A percentile compares a stretch with the other conserved stretches of the same genome.
These are phyloP conservation scores for Corythaixoides concolor DNA, from an alignment of 2,113 vertebrate species.

Conservation along the genomic window DNA sequence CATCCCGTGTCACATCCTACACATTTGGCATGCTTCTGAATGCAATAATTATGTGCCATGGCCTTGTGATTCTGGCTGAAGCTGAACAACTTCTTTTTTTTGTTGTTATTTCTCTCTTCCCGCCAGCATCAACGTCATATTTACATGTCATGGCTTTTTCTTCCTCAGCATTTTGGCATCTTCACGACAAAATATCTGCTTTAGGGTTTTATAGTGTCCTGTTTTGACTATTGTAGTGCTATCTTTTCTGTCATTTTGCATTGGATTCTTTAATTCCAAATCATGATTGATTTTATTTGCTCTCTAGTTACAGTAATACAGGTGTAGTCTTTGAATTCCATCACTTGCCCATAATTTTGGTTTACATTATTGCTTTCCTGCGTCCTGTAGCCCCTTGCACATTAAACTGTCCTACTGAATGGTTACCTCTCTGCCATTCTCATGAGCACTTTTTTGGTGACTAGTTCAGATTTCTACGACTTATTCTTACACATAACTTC, in stretches of 20 bases:
- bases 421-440: background rate
- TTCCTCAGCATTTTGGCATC: background rate
- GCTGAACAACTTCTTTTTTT: background rate
- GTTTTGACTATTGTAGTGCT: background rate
- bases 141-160: background rate
- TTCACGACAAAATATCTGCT: background rate
- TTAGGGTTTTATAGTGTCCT: background rate
- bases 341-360: background rate
- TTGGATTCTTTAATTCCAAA: background rate
- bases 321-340: background rate
- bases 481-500: background rate
- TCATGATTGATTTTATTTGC: background rate
- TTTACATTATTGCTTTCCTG: background rate
- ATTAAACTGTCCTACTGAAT: background rate
- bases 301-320: background rate
- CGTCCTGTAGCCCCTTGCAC: background rate
- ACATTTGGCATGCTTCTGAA: background rate
- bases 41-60: accelerated
- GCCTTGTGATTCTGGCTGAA: background rate
- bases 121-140: background rate
- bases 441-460: background rate
- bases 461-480: background rate
- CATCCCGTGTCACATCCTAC: background rate
- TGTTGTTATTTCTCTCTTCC: background rate
- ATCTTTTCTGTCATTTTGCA: background rate